Evolutionary conservation across 2,888 invertebrate genomes (phyloP).

Genomic region (Trachelus tabidus): DNA sequence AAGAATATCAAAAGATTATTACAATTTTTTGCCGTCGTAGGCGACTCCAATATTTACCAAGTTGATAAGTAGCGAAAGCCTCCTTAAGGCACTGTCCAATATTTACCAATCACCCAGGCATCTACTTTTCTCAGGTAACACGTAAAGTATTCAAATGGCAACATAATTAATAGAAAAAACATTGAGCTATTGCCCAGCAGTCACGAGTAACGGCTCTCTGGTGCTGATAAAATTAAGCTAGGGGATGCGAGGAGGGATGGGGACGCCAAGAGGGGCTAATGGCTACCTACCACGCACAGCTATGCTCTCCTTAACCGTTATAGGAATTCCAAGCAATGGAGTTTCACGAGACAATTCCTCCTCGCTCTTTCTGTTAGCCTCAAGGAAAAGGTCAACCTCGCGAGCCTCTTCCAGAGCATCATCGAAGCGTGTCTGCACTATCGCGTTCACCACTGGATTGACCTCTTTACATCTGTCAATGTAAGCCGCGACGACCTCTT

Average conservation of each 20-base stretch:
- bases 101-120: not conserved
- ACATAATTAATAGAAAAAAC: not conserved
- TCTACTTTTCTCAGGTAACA: too few species aligned
- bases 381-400: slow-evolving; percentile 68
- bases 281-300: slow-evolving; percentile 73
- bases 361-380: slow-evolving; percentile 42
- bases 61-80: not conserved
- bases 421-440: slow-evolving; percentile 75
- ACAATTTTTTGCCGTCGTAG: not conserved
- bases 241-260: not conserved
- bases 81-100: not conserved
- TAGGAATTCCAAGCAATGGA: slow-evolving; percentile 84
- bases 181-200: not conserved
- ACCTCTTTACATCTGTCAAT: slow-evolving; percentile 75
- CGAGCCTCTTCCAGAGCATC: slow-evolving; percentile 75
- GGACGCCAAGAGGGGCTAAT: not conserved
- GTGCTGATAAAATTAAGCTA: not conserved
- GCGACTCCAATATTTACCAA: not conserved
- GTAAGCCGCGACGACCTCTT: slow-evolving; percentile 71
- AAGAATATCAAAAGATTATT: not conserved
- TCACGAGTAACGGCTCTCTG: not conserved
- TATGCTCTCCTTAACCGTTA: slow-evolving; percentile 86
- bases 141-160: not conserved
- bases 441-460: slow-evolving; percentile 76
- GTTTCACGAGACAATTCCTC: slow-evolving; percentile 67